Base-by-base conservation (phyloP, 1,140 invertebrate genomes). In the Scaptomyza montana region DNA sequence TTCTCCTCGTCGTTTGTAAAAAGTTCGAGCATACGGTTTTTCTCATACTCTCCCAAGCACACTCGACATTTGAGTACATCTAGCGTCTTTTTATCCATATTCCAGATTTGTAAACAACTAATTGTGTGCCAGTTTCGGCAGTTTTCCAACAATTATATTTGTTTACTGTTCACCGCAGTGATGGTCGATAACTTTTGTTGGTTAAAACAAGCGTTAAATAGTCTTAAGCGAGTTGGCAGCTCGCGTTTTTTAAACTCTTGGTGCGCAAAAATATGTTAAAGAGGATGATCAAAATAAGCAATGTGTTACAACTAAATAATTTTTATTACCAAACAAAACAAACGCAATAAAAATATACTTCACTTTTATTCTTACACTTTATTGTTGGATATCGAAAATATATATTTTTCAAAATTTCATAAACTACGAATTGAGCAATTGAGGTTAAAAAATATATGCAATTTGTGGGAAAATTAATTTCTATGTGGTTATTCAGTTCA, bases 41-140 rank as follows among this genome's bases (percentile, higher is more conserved):
- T 66, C 6, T 77, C 68, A 33, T 13, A 71, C 25, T 91, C 85
- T 2, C 54, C 80, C 30, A 91, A 51, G 16, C 90, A 91, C n/a
- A 84, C 61, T 0, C 90, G 79, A 51, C 90, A 91, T 59, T 85
- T 76, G 13, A 19, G 60, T 47, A 10, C 6, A 16, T 9, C 10
- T 1, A 66, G 39, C 6, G 41, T 7, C 2, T 41, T 46, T n/a
- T 43, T 33, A 10, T 72, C 69, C 69, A 72, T 72, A 30, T 13
- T 13, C 30, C 30, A 21, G 41, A 67, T n/a, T 30, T 21, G 41
- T 12, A n/a, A 43, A 43, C 39, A 43, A 43, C 1, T n/a, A 36
- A 36, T n/a, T 43, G 13, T 49, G 5, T 33, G 21, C 12, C n/a
- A 12, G 10, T 71, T 36, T 28, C 6, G 10, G 2, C 12, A 36